Base-by-base conservation (phyloP, 2,797 vertebrate species). In the Meda fulgida region DNA sequence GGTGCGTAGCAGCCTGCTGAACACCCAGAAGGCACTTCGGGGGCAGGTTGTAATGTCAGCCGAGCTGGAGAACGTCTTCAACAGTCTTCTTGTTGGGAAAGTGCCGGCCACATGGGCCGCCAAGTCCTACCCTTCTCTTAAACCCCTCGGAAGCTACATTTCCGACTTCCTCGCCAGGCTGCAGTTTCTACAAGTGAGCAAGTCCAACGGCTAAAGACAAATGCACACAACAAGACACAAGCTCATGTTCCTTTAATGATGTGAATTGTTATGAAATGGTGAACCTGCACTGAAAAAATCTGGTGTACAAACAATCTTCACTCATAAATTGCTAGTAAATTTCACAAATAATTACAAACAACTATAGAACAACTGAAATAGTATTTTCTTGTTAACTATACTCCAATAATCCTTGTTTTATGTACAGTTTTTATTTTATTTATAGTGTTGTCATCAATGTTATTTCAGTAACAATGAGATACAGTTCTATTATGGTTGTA, bases 21-120 rank as follows among this genome's bases (percentile, higher is more conserved):
- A 96, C 92, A 92, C 97, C 76, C 87, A 95, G 80, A 97, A 94
- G 91, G 97, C 97, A 66, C 92, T 99, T 88, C 98, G 96, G 91
- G 98, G 97, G 21, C 96, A 95, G 93, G 96, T 98, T 48, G 91
- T 99, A 85, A 99, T 99, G 98, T 98, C 97, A 55, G 92, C 96
- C 0, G 97, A 98, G 91, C 96, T 99, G 60, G 97, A 99, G 90
- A 93, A 95, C 3, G 95, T 99, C 86, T 96, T 96, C 86, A 96
- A 94, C 91, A 97, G 96, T 89, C 96, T 99, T 96, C 88, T 97
- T 1, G 84, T 97, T 81, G 97, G 97, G 77, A 97, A 96, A 92
- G 95, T 99, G 84, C 97, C 97, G 0, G 83, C 91, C 1, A 92
- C 95, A 93, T 98, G 97, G 97, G 95, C 94, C 11, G 89, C 96